These are phyloP conservation scores for Spodoptera littoralis DNA, from an alignment of 2,888 invertebrate genomes.

Conservation along the genomic window DNA sequence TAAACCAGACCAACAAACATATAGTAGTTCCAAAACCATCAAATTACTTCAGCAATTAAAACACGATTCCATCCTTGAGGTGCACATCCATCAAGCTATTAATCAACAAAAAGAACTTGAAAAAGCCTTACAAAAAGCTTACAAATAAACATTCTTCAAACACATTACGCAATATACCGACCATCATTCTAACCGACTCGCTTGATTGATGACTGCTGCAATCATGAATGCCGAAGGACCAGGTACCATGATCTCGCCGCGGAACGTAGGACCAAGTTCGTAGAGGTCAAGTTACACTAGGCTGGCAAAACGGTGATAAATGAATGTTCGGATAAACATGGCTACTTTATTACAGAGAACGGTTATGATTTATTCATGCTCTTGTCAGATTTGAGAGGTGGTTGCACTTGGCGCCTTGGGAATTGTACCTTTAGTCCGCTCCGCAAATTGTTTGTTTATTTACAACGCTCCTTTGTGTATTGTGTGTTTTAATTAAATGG, in stretches of 20 bases:
- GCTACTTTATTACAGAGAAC: conserved; percentile 86
- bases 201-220: conserved; percentile 80
- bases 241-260: conserved; percentile 56
- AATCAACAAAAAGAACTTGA: conserved; percentile 75
- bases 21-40: not conserved
- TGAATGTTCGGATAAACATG: conserved; percentile 84
- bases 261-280: conserved; percentile 31
- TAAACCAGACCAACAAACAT: no score
- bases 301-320: conserved; percentile 81
- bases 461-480: not conserved
- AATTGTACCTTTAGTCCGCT: conserved; percentile 43
- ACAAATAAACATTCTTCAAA: conserved; percentile 78
- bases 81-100: conserved; percentile 72
- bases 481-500: no score
- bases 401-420: conserved; percentile 71
- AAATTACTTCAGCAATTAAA: conserved; percentile 58
- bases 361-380: conserved; percentile 87
- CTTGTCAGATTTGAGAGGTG: conserved; percentile 81
- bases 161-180: conserved; percentile 79
- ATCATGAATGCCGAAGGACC: conserved; percentile 73
- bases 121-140: conserved; percentile 70
- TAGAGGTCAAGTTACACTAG: conserved; percentile 67
- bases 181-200: conserved; percentile 75
- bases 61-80: conserved; percentile 49
- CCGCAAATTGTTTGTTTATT: conserved; percentile 28